Percentiles rank a stretch among this genome's conserved stretches.
phyloP scores from a whole-genome alignment of 1,140 invertebrate genomes.

The Thrips palmi region DNA sequence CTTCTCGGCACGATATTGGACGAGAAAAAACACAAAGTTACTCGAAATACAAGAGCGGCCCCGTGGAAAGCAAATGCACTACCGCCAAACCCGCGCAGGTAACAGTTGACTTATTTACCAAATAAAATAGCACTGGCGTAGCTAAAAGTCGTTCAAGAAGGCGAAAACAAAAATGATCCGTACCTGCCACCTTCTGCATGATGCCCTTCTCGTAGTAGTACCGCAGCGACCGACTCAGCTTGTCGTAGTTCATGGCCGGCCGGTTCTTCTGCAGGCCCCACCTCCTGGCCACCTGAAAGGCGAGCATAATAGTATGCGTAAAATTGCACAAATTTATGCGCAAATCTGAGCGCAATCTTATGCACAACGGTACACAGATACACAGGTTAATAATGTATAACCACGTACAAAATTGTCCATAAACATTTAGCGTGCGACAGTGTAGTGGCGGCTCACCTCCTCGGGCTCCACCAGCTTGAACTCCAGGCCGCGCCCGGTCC shows the following conservation, averaged over 20 bases:
- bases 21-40: too few species aligned
- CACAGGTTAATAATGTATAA: too few species aligned
- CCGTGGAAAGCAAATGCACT: too few species aligned
- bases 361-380: too few species aligned
- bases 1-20: too few species aligned
- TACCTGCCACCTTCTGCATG: constrained; percentile 91
- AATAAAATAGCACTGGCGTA: too few species aligned
- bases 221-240: constrained; percentile 73
- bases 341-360: not conserved
- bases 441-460: constrained; percentile 37
- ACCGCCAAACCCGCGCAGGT: too few species aligned
- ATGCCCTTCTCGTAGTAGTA: constrained; percentile 98
- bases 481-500: constrained; percentile 87
- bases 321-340: not conserved
- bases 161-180: too few species aligned
- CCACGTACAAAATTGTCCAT: too few species aligned
- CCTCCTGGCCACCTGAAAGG: constrained; percentile 47
- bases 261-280: constrained; percentile 77
- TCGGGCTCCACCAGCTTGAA: constrained; percentile 90
- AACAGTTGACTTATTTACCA: too few species aligned
- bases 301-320: not conserved
- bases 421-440: not conserved
- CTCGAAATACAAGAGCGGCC: too few species aligned
- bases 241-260: constrained; percentile 95
- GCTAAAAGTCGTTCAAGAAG: too few species aligned